phyloP scores from a whole-genome alignment of 2,888 invertebrate genomes.

The Dicranocentrus wangi region DNA sequence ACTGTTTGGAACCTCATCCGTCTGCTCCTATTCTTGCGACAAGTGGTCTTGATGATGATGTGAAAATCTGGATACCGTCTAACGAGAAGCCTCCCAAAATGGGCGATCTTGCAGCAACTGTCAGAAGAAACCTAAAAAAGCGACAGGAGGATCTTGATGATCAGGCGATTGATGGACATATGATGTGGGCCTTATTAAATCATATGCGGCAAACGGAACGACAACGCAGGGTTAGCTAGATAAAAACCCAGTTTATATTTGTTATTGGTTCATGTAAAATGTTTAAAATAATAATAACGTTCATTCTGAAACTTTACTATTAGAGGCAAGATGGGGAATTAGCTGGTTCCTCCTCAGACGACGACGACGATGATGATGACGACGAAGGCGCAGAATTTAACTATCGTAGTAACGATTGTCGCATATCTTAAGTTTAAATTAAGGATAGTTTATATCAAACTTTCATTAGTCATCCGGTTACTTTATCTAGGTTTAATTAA shows the following conservation, averaged over 20 bases:
- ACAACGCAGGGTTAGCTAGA: constrained; percentile 73
- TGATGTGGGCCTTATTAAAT: constrained; percentile 78
- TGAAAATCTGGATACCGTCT: constrained; percentile 93
- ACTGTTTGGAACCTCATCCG: constrained; percentile 94
- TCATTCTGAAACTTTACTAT: background rate
- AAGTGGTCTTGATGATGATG: constrained; percentile 91
- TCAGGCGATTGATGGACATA: constrained; percentile 76
- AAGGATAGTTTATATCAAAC: too few species aligned
- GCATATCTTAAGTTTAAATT: constrained; percentile 68
- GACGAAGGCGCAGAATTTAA: constrained; percentile 55
- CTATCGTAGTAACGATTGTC: constrained; percentile 64
- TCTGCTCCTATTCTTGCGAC: constrained; percentile 89
- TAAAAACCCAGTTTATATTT: too few species aligned
- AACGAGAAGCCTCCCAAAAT: constrained; percentile 79
- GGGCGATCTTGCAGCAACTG: constrained; percentile 73
- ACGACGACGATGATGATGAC: constrained; percentile 32
- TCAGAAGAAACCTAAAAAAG: constrained; percentile 75
- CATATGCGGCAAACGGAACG: constrained; percentile 76
- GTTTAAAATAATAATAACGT: constrained; percentile 6
- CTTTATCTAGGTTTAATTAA: too few species aligned
- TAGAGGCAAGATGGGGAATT: constrained; percentile 39
- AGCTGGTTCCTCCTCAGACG: constrained; percentile 40
- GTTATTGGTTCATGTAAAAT: constrained; percentile 10
- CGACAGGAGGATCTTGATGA: constrained; percentile 75
- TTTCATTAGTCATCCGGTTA: too few species aligned